Conservation (phyloP, 2,888 invertebrate genomes). For the Oligia fasciuncula region DNA sequence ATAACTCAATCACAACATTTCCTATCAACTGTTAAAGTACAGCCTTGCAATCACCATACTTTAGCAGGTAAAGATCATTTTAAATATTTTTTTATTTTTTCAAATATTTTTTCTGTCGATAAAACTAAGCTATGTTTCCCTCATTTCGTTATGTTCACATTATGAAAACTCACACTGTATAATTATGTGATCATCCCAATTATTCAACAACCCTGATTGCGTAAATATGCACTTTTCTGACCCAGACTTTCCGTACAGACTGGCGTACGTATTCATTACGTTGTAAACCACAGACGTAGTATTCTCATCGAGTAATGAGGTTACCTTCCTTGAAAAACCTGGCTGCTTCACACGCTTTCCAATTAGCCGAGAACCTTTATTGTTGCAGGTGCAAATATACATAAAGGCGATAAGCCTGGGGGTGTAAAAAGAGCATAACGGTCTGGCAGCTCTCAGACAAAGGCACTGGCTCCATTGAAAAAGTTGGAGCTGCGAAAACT, state of each 20-base stretch:
- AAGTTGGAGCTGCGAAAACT: slow-evolving; percentile 75
- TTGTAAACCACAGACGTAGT: no score
- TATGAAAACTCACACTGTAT: no score
- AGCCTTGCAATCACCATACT: no score
- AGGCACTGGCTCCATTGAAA: slow-evolving; percentile 72
- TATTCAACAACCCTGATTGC: background rate
- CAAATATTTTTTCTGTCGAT: no score
- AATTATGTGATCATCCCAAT: background rate
- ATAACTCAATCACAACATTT: no score
- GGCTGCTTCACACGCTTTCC: no score
- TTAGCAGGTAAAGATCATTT: no score
- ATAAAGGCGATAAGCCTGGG: background rate
- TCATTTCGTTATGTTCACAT: no score
- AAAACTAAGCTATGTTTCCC: no score
- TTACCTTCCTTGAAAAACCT: background rate
- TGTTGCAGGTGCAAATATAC: slow-evolving; percentile 23
- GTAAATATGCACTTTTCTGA: background rate
- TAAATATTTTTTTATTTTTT: no score
- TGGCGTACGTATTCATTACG: background rate
- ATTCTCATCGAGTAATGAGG: background rate
- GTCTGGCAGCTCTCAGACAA: slow-evolving; percentile 50
- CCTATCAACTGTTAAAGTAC: no score
- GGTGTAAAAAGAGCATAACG: slow-evolving; percentile 30
- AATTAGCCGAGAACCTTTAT: slow-evolving; percentile 5
- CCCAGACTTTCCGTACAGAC: no score